Base-by-base conservation (phyloP, 1,140 invertebrate species). In the Nymphalis io region DNA sequence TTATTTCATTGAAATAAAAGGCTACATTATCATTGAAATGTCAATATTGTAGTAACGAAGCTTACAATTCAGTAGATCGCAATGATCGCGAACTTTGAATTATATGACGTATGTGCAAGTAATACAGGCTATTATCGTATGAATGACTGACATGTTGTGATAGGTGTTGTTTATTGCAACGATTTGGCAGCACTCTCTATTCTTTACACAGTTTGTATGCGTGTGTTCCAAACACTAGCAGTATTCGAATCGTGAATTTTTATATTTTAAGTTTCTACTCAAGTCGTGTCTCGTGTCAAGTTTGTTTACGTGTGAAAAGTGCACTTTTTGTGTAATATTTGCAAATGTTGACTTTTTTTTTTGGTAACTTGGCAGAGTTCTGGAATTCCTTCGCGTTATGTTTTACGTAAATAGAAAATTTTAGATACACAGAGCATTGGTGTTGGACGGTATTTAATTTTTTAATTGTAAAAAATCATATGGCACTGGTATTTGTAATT, bases 161-260 rank as follows among this genome's bases (percentile, higher is more conserved):
- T 58, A 64, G 61, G 40, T 53, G 64, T 70, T 57, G 60, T 65
- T 57, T 61, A 70, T 68, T 65, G 57, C 60, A 57, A 70, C 60
- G 70, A 75, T 75, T 78, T 78, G 73, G 75, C 75, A 78, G 57
- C 55, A 33, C 58, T 67, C 72, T 74, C 68, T 63, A 64, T 64
- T 68, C 46, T 23, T 71, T 61, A 68, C 64, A 65, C 70, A 78
- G 73, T 75, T 44, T 65, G 66, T 70, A 40, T 63, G 55, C 60
- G 65, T 39, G 60, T 42, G 69, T 60, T 61, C 57, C 12, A 57
- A 57, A 58, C 64, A 57, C 44, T 63, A 40, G 40, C 48, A 27
- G 58, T 63, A 23, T 64, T 68, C 40, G 61, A 58, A 57, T 39
- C 18, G 38, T 48, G 42, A 46, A 62, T 67, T 72, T 58, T 3